Conservation (phyloP, 2,113 vertebrate genomes). For the Sinocyclocheilus anshuiensis region DNA sequence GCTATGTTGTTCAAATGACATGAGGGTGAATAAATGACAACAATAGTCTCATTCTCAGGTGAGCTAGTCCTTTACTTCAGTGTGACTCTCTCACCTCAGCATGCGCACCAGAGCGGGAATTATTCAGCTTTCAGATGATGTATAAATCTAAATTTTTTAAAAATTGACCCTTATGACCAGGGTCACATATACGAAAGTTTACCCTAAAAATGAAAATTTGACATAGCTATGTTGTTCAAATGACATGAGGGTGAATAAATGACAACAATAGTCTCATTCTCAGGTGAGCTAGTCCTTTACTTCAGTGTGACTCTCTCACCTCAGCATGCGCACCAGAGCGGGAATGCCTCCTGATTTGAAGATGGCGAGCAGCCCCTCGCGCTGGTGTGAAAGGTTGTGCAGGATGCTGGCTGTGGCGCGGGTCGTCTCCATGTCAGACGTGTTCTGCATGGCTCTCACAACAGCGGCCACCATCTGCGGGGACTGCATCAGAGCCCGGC, state of each 20-base stretch:
- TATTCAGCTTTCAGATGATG: too few relatives aligned
- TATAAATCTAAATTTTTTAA: too few relatives aligned
- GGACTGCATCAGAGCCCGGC: constrained; percentile 89
- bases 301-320: constrained; percentile 69
- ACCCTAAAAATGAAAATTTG: too few relatives aligned
- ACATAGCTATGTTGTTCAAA: too few relatives aligned
- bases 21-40: too few relatives aligned
- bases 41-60: neutral
- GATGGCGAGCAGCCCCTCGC: constrained; percentile 92
- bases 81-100: constrained; percentile 82
- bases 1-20: too few relatives aligned
- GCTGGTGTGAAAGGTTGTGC: constrained; percentile 96
- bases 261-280: neutral
- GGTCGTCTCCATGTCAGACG: constrained; percentile 91
- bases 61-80: neutral
- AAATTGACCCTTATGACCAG: too few relatives aligned
- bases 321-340: constrained; percentile 94
- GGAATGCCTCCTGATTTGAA: constrained; percentile 97
- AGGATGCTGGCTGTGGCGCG: constrained; percentile 95
- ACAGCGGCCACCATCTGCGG: constrained; percentile 93
- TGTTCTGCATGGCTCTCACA: constrained; percentile 97
- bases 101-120: constrained; percentile 95
- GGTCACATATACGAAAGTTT: too few relatives aligned
- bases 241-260: too few relatives aligned
- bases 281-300: neutral